These are phyloP conservation scores for Aphyosemion australe DNA, from an alignment of 2,113 vertebrate genomes.

Conservation along the genomic window DNA sequence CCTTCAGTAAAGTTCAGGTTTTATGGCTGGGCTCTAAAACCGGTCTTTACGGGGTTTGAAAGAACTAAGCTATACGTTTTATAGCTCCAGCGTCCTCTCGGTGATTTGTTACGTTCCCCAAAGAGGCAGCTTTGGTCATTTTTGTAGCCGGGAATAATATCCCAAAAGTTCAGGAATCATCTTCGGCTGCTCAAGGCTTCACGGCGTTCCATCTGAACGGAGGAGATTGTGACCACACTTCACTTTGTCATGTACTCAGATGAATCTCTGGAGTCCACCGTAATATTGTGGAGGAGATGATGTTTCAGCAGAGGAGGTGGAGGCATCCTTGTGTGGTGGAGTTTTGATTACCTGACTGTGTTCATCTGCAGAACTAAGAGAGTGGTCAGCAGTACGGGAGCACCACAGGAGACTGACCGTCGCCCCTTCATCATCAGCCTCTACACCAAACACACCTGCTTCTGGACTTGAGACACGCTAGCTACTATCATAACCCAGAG, in stretches of 20 bases:
- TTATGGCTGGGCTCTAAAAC: not conserved
- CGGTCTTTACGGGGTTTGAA: not conserved
- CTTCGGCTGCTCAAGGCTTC: too few species aligned
- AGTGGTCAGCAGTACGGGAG: not conserved
- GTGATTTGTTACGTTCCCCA: not conserved
- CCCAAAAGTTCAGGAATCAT: too few species aligned
- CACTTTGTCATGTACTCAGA: not conserved
- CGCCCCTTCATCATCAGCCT: not conserved
- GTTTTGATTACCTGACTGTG: conserved; percentile 1
- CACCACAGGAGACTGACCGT: not conserved
- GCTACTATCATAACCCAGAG: too few species aligned
- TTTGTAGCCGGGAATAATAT: too few species aligned
- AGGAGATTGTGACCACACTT: too few species aligned
- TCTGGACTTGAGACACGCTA: too few species aligned
- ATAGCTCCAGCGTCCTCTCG: not conserved
- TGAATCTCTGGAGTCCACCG: not conserved
- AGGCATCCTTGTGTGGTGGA: not conserved
- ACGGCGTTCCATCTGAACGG: too few species aligned
- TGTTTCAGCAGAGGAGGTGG: not conserved
- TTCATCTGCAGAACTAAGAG: not conserved
- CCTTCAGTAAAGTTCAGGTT: not conserved
- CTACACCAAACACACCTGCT: too few species aligned
- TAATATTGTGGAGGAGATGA: not conserved
- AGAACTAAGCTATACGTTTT: not conserved
- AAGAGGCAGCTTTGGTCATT: not conserved